Evolutionary conservation across 2,113 vertebrate species (phyloP).

Genomic region (Podiceps cristatus): DNA sequence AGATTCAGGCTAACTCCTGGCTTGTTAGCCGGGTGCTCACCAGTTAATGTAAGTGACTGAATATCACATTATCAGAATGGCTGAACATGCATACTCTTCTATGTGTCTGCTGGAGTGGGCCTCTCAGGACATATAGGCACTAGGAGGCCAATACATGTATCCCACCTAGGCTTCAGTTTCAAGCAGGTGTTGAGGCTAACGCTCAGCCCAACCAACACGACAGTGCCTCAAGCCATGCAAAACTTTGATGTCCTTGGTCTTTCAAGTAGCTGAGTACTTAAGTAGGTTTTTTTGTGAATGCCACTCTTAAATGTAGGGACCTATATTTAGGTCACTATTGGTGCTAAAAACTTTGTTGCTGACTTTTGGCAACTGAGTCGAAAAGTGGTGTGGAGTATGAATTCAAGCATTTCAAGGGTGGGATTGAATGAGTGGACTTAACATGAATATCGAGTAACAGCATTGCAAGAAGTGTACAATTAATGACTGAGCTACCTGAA

Average conservation of each 20-base stretch:
- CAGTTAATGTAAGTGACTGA: background rate
- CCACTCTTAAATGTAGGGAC: background rate
- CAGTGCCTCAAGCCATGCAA: background rate
- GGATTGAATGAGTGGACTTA: background rate
- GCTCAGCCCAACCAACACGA: background rate
- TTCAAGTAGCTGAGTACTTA: background rate
- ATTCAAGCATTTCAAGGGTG: background rate
- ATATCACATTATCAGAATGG: background rate
- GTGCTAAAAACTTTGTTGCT: background rate
- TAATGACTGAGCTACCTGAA: background rate
- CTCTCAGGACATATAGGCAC: background rate
- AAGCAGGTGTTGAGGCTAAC: background rate
- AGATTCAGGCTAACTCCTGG: background rate
- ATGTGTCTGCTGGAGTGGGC: background rate
- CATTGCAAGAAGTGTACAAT: background rate
- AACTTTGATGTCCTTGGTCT: background rate
- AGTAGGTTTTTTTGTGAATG: background rate
- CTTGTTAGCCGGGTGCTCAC: background rate
- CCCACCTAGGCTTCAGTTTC: background rate
- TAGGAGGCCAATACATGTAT: background rate
- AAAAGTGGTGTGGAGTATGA: background rate
- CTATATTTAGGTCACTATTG: background rate
- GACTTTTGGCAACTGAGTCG: background rate
- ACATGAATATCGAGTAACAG: background rate
- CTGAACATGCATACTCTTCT: background rate